These are phyloP conservation scores for Melanotaenia boesemani DNA, from an alignment of 2,797 vertebrate species.

Conservation along the genomic window DNA sequence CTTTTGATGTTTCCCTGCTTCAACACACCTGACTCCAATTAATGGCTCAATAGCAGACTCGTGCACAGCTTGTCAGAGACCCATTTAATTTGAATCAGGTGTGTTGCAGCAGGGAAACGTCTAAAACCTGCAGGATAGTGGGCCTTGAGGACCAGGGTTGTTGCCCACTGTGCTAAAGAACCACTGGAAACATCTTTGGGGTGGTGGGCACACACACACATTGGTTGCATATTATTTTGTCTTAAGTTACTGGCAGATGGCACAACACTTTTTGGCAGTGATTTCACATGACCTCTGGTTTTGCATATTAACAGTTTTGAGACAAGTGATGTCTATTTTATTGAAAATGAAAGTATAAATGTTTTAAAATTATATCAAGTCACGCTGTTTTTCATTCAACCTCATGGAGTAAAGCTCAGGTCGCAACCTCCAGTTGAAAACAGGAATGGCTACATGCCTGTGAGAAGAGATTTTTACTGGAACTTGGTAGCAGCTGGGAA, in stretches of 20 bases:
- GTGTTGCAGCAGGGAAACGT: too few species aligned
- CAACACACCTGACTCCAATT: too few species aligned
- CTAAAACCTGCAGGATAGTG: too few species aligned
- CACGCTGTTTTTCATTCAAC: neutral
- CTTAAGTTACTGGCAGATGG: neutral
- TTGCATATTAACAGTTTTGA: neutral
- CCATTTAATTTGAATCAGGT: too few species aligned
- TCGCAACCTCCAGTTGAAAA: slow-evolving; percentile 14
- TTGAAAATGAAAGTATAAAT: too few species aligned
- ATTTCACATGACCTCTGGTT: neutral
- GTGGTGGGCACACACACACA: too few species aligned
- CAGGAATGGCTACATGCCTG: slow-evolving; percentile 22
- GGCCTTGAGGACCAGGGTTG: too few species aligned
- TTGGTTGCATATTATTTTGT: neutral
- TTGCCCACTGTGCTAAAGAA: neutral
- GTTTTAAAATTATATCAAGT: too few species aligned
- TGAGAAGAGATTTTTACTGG: slow-evolving; percentile 11
- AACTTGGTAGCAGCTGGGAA: slow-evolving; percentile 11
- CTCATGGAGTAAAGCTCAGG: neutral
- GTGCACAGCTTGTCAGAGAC: too few species aligned
- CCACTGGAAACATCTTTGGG: neutral
- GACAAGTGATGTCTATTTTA: too few species aligned
- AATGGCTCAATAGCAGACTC: too few species aligned
- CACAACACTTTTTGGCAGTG: neutral
- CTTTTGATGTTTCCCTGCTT: too few species aligned